Evolutionary conservation across 2,797 vertebrate species (phyloP), one percentile per base, ranked within the genome.

Genomic region (Cygnus olor): DNA sequence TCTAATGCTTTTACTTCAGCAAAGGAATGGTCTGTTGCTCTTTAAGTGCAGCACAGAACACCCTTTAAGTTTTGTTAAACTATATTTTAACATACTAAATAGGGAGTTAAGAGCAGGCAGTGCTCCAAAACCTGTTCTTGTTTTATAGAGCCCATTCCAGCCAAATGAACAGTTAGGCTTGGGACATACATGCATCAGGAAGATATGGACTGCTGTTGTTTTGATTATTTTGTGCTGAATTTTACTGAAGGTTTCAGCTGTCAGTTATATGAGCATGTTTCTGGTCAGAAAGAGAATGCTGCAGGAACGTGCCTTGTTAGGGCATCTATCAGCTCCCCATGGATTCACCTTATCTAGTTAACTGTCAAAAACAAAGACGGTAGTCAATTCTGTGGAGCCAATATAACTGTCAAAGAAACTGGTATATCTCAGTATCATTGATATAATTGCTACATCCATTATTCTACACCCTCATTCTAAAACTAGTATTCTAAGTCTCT

Each of bases 341-440:
- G 8, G 82, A 95, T 77, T 92, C 79, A 80, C 38, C 14, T 72
- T 73, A 93, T 63, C 34, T 32, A 90, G 40, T 66, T 64, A 85
- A 27, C 70, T 95, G 89, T 88, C 92, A 95, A 47, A 95, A 95
- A 69, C 45, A 82, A 90, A 68, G 65, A 40, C 51, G 56, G 27
- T 66, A 89, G 60, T 56, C 78, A 85, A 54, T 49, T 80, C 69
- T 82, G 32, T 60, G 64, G 18, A 81, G 73, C 56, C 9, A 32
- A 74, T 69, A 74, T 51, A 91, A 73, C 53, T 84, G 81, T 28
- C 83, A 88, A 81, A 93, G 16, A 94, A 89, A 82, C 34, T 47
- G 64, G 27, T 40, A 66, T 88, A 88, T 81, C 86, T 84, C 36
- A 36, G 40, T 63, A 57, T 71, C 42, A 38, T 72, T 58, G 30